Evolutionary conservation across 2,113 vertebrate species (phyloP).

Genomic region (Sylvietta virens): DNA sequence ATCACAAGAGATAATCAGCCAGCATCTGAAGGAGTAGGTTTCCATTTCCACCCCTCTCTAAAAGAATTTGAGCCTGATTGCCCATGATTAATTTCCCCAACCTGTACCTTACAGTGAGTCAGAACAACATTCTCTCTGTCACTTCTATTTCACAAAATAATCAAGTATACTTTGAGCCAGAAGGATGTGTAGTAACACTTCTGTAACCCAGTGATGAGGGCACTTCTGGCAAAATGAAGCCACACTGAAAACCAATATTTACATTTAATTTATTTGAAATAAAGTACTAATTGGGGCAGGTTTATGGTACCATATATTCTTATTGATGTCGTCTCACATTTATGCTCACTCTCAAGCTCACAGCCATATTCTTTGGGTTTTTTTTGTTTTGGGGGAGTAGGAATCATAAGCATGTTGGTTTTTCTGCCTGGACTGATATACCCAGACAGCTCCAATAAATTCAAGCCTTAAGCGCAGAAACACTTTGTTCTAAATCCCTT

Average conservation of each 20-base stretch:
- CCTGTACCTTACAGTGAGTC: neutral
- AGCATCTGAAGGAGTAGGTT: neutral
- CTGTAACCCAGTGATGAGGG: neutral
- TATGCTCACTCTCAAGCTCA: neutral
- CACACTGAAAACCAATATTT: neutral
- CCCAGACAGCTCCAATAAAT: neutral
- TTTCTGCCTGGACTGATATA: neutral
- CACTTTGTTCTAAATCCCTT: neutral
- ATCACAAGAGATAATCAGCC: neutral
- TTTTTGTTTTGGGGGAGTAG: neutral
- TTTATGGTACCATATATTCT: neutral
- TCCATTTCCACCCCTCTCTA: neutral
- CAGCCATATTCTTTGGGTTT: neutral
- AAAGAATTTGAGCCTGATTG: neutral
- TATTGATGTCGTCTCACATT: neutral
- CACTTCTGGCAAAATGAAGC: neutral
- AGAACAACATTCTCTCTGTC: neutral
- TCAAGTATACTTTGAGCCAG: neutral
- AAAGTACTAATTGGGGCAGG: neutral
- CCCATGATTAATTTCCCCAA: neutral
- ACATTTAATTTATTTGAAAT: neutral
- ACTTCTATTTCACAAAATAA: conserved; percentile 5
- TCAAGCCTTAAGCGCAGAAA: neutral
- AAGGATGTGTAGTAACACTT: neutral
- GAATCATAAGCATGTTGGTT: neutral